Evolutionary conservation across 1,140 invertebrate genomes (phyloP), one percentile per base, ranked within the genome.

Genomic region (Drosophila sproati): DNA sequence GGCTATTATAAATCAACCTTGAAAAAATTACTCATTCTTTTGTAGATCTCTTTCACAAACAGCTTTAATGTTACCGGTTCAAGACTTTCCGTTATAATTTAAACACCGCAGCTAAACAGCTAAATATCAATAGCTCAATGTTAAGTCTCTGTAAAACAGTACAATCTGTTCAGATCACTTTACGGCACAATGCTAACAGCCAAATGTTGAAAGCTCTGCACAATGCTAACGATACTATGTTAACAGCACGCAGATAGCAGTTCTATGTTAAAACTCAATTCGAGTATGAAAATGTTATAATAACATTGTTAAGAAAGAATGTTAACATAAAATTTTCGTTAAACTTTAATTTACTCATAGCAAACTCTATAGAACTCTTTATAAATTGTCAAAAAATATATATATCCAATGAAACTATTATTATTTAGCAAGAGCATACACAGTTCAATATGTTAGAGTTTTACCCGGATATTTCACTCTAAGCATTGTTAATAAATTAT

Each of bases 401-500:
- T 20, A 20, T 20, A 20, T 20, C 20, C 20, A 20, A 20, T 34
- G 3, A 3, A 34, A 34, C 32, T 34, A 32, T 34, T 7, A 2
- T 10, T 39, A n/a, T 7, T 20, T 3, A 1, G 20, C n/a, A 3
- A 68, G 45, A 5, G 35, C 10, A 60, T 29, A 2, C 8, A 29
- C 5, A 69, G 8, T 43, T 34, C 54, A 4, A 4, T 34, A 8
- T 12, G 20, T 37, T 5, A 20, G n/a, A 34, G 12, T 31, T 64
- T 28, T 6, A 31, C 5, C 5, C 35, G 29, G 4, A n/a, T 48
- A 31, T 67, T 57, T 8, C 8, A 35, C 8, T 56, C 50, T 55
- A 62, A 47, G 59, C 39, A 73, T 57, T 29, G 77, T 73, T 68
- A 64, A 85, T 83, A 73, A 73, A 80, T 83, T 73, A 66, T 70